Evolutionary conservation across 2,888 invertebrate species (phyloP), one percentile per base, ranked within the genome.

Genomic region (Atrina japonica): DNA sequence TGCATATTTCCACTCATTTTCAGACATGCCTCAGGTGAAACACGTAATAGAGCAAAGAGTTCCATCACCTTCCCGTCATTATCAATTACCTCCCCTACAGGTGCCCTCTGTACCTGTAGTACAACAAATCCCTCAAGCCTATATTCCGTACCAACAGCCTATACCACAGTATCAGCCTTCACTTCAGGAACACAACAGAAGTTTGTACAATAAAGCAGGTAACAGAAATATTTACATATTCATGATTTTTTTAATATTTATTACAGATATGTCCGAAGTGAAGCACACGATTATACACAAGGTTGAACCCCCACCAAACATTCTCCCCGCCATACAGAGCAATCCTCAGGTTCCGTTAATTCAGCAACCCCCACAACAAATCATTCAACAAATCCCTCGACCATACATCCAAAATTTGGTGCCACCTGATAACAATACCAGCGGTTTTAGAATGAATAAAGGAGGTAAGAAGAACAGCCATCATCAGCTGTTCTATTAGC

Each of bases 211-310:
- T 35, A 35, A 35, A 11, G 5, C 35, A 35, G 35, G 35, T 35
- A 35, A 35, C 11, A 11, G 7, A 52, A 23, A 21, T 25, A 29
- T 16, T 16, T 52, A 27, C 1, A 27, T 52, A 14, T 2, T 47
- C 14, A 1, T 30, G 35, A 47, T 35, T n/a, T 14, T 16, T n/a
- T 43, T 27, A 35, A 35, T 35, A 35, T 65, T 49, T 45, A 52
- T 79, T 77, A 41, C 82, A 83, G 85, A 83, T 66, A 80, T 83
- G 75, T 74, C 83, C 64, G 82, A 83, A 70, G 80, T 84, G 67
- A 86, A 82, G 70, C 85, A 86, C 73, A 77, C 83, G 27, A 84
- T 86, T 56, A 82, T 83, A 71, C 86, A 86, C 73, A 76, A 58
- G 73, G 70, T 82, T 70, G 59, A 66, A 41, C 47, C 77, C 59